These are phyloP conservation scores for Cryptocheilus praepositus DNA, from an alignment of 2,888 invertebrate genomes.

Conservation along the genomic window DNA sequence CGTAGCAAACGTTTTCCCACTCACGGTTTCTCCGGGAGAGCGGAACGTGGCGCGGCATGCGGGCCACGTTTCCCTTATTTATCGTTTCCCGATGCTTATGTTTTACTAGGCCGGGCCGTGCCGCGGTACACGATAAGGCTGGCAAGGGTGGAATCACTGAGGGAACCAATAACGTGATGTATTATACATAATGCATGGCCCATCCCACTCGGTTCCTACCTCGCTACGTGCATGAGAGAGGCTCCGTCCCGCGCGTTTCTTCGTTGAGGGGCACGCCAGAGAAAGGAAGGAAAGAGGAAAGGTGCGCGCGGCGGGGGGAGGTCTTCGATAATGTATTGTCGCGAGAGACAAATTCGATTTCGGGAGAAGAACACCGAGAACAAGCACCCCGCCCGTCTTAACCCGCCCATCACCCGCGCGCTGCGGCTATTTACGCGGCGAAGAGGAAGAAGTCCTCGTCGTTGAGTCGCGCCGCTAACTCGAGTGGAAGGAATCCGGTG, in stretches of 20 bases:
- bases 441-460: too few relatives aligned
- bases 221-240: constrained; percentile 48
- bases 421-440: too few relatives aligned
- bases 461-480: too few relatives aligned
- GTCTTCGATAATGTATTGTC: constrained; percentile 65
- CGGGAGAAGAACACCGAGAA: background rate
- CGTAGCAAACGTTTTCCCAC: constrained; percentile 39
- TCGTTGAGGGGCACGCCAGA: constrained; percentile 15
- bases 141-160: constrained; percentile 74
- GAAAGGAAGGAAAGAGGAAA: constrained; percentile 26
- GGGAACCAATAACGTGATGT: constrained; percentile 75
- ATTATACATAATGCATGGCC: constrained; percentile 75
- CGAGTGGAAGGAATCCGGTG: too few relatives aligned
- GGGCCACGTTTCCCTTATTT: constrained; percentile 74
- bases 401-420: too few relatives aligned
- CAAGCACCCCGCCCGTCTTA: background rate
- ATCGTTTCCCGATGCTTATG: constrained; percentile 75
- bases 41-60: constrained; percentile 64
- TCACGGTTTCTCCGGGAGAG: constrained; percentile 37
- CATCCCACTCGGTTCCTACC: constrained; percentile 54
- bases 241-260: constrained; percentile 16
- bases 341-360: constrained; percentile 67
- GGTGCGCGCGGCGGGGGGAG: constrained; percentile 16
- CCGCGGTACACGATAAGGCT: constrained; percentile 71
- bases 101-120: constrained; percentile 72